phyloP scores from a whole-genome alignment of 2,888 invertebrate species.

The Apodemia arnacis region DNA sequence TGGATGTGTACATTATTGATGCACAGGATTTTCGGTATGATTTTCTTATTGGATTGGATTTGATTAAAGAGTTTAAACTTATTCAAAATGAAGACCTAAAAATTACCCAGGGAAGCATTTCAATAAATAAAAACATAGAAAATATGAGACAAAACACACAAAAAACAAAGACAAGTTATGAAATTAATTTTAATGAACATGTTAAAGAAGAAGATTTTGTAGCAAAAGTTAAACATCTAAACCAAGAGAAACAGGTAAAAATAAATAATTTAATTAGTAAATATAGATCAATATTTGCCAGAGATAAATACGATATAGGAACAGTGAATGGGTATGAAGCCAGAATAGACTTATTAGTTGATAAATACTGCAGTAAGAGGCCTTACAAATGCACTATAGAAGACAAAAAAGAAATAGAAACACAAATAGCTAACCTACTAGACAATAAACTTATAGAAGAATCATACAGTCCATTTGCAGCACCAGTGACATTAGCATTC shows the following conservation, averaged over 20 bases:
- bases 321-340: conserved; percentile 57
- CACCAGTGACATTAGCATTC: too few species aligned
- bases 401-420: conserved; percentile 36
- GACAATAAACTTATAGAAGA: conserved; percentile 57
- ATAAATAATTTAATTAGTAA: conserved; percentile 61
- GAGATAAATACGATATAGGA: conserved; percentile 56
- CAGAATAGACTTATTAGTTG: conserved; percentile 56
- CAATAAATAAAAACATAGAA: conserved; percentile 10
- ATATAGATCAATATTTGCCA: conserved; percentile 63
- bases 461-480: conserved; percentile 67
- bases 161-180: not conserved
- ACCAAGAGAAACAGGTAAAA: conserved; percentile 47
- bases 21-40: conserved; percentile 80
- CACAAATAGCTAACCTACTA: conserved; percentile 46
- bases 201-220: conserved; percentile 59
- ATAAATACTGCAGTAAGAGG: conserved; percentile 67
- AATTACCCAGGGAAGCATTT: conserved; percentile 53
- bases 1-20: conserved; percentile 76
- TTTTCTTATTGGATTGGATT: conserved; percentile 81
- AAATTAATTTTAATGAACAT: conserved; percentile 70
- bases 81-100: conserved; percentile 78
- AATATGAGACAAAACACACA: conserved; percentile 1
- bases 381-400: conserved; percentile 64
- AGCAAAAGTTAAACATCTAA: conserved; percentile 52
- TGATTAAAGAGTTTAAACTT: conserved; percentile 75